Evolutionary conservation across 1,140 invertebrate species (phyloP).

Genomic region (Ips typographus): DNA sequence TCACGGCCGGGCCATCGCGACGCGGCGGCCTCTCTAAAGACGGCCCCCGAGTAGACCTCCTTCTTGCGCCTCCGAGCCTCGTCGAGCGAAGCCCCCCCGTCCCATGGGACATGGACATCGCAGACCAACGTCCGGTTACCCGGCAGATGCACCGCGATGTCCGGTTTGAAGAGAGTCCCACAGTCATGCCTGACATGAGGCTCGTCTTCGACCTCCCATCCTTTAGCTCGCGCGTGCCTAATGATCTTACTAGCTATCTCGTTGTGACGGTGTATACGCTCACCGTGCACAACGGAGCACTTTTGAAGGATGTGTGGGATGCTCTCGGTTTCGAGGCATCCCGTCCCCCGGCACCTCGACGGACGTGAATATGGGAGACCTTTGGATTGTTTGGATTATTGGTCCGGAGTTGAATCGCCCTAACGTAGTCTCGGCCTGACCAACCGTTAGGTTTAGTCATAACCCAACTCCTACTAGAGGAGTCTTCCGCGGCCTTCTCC

Average conservation of each 20-base stretch:
- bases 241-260: conserved; percentile 14
- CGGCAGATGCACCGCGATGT: background rate
- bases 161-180: background rate
- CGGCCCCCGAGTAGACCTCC: background rate
- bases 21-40: background rate
- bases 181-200: conserved; percentile 15
- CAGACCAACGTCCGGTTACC: background rate
- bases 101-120: background rate
- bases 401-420: background rate
- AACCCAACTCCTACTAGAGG: too few relatives aligned
- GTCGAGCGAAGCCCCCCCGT: background rate
- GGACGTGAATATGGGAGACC: background rate
- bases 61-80: background rate
- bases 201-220: conserved; percentile 9
- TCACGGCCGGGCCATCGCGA: background rate
- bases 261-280: conserved; percentile 34
- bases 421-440: too few relatives aligned
- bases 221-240: background rate
- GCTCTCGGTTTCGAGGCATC: background rate
- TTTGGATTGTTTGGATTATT: background rate
- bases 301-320: conserved; percentile 35
- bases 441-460: too few relatives aligned
- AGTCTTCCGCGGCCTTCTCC: too few relatives aligned
- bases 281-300: conserved; percentile 28
- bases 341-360: background rate